These are phyloP conservation scores for Clunio marinus DNA, from an alignment of 2,888 invertebrate genomes.

Conservation along the genomic window DNA sequence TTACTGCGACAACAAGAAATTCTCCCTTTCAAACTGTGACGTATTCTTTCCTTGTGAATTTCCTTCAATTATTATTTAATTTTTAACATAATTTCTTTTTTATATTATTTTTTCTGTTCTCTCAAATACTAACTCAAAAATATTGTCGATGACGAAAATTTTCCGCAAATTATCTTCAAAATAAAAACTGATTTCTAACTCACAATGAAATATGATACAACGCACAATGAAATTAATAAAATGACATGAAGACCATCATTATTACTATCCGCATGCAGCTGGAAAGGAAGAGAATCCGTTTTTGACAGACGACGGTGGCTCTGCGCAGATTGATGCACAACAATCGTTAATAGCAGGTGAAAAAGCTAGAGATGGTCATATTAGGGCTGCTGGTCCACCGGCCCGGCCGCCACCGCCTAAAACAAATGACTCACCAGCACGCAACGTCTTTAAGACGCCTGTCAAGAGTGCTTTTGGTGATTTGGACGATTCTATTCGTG, in stretches of 20 bases:
- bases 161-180: neutral
- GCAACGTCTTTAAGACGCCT: slow-evolving; percentile 44
- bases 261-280: slow-evolving; percentile 20
- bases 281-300: slow-evolving; percentile 35
- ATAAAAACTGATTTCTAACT: neutral
- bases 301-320: slow-evolving; percentile 6
- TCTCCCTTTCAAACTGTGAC: too few species aligned
- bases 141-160: neutral
- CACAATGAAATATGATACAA: neutral
- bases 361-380: slow-evolving; percentile 15
- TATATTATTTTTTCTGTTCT: neutral
- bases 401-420: slow-evolving; percentile 52
- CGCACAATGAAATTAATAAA: neutral
- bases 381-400: slow-evolving; percentile 44
- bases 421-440: slow-evolving; percentile 48
- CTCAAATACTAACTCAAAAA: neutral
- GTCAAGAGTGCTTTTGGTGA: slow-evolving; percentile 65
- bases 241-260: slow-evolving; percentile 28
- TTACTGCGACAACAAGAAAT: neutral
- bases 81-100: slow-evolving; percentile 10
- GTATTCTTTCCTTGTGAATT: too few species aligned
- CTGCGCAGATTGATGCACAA: slow-evolving; percentile 3
- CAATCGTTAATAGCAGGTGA: slow-evolving; percentile 34
- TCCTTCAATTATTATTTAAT: too few species aligned
- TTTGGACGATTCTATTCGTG: slow-evolving; percentile 64